Evolutionary conservation across 2,113 vertebrate species (phyloP).

Genomic region (Gulo gulo): DNA sequence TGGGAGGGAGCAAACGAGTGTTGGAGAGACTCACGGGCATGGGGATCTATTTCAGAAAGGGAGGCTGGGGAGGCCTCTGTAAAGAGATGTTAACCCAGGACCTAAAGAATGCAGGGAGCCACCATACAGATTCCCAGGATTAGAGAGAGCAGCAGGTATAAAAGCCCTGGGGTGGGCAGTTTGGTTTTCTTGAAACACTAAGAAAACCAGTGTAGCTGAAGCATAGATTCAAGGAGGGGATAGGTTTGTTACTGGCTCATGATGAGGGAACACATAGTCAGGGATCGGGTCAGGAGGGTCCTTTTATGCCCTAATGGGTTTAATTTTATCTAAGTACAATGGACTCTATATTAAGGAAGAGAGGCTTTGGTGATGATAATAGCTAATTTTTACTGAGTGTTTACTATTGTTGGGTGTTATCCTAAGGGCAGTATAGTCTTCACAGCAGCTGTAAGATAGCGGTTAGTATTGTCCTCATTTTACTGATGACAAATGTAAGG

Average conservation of each 20-base stretch:
- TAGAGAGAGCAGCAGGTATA: accelerated
- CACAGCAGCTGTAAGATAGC: not conserved
- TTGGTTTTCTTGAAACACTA: not conserved
- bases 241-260: not conserved
- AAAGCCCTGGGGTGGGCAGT: not conserved
- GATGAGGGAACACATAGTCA: not conserved
- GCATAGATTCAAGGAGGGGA: not conserved
- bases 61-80: not conserved
- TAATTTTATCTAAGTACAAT: not conserved
- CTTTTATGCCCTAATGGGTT: not conserved
- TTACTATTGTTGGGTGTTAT: not conserved
- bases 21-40: accelerated
- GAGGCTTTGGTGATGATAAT: not conserved
- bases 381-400: not conserved
- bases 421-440: not conserved
- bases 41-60: not conserved
- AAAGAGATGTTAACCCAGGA: not conserved
- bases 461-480: not conserved
- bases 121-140: too few species aligned
- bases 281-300: not conserved
- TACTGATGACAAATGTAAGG: not conserved
- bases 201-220: not conserved
- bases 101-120: not conserved
- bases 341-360: not conserved
- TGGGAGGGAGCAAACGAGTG: not conserved